Conservation (phyloP, 1,140 invertebrate species). For the Semibalanus balanoides region DNA sequence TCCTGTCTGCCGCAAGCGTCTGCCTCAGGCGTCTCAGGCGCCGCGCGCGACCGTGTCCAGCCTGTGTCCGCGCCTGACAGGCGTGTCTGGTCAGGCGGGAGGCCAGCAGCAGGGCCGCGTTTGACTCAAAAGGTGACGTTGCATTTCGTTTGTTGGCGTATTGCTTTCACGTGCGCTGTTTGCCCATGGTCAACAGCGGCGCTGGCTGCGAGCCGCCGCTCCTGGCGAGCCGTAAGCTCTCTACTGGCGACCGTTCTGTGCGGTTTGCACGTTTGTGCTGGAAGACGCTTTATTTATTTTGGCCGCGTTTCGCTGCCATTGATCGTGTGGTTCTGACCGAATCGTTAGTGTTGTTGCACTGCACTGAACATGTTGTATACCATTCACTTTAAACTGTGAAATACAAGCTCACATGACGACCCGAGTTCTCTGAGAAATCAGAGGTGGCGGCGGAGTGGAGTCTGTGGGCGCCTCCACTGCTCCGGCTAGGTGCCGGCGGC, state of each 20-base stretch:
- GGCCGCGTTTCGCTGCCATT: background rate
- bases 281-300: background rate
- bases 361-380: background rate
- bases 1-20: too few species aligned
- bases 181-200: background rate
- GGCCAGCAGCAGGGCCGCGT: background rate
- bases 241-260: background rate
- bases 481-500: too few species aligned
- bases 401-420: background rate
- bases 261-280: background rate
- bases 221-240: too few species aligned
- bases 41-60: too few species aligned
- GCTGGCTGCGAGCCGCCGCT: background rate
- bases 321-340: too few species aligned
- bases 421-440: background rate
- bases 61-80: too few species aligned
- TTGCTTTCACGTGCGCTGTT: background rate
- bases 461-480: too few species aligned
- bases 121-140: background rate
- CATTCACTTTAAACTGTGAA: background rate
- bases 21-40: too few species aligned
- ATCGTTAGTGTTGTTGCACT: background rate
- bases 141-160: too few species aligned
- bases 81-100: too few species aligned
- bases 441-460: too few species aligned